Evolutionary conservation across 1,140 invertebrate species (phyloP), one percentile per base, ranked within the genome.

Genomic region (Philopotamus ludificatus): DNA sequence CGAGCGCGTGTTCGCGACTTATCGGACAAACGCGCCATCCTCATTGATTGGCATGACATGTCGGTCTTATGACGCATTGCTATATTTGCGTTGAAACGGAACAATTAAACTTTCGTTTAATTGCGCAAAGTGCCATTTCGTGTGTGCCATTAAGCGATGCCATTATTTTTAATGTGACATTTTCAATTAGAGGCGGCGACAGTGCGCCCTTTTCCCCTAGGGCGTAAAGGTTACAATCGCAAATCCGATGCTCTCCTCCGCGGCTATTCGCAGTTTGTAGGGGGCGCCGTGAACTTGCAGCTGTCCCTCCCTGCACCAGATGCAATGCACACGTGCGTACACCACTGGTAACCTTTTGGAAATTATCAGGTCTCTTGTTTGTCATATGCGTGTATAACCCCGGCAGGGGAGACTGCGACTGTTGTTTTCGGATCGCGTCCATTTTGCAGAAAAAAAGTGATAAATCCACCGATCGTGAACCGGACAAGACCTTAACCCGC

Each of bases 221-320:
- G 44, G 10, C 4, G 8, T 16, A 47, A 47, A 20, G 44, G 10
- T 12, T 16, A 47, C 44, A 47, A 7, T 47, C 15, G 44, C 44
- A 7, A 15, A 3, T 3, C 4, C 7, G 10, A 34, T 34, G 15
- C 25, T 15, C 12, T 34, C 15, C 28, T 20, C 23, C 4, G 20
- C 15, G 51, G 23, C n/a, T 60, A 60, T 60, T 47, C 47, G 42
- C 42, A 47, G 42, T 25, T 34, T 54, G 7, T 60, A 47, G 57
- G 57, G 57, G 57, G 57, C 22, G 41, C 39, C 44, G 16, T 49
- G 39, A 25, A 60, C 39, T 47, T 25, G 57, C 57, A 60, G 57
- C 57, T 60, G 57, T 39, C 57, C 57, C n/a, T n/a, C n/a, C 22
- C 23, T 57, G 57, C 57, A 60, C 57, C 57, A 60, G 57, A 60